Base-by-base conservation (phyloP, 2,797 vertebrate species). In the Lithobates pipiens region DNA sequence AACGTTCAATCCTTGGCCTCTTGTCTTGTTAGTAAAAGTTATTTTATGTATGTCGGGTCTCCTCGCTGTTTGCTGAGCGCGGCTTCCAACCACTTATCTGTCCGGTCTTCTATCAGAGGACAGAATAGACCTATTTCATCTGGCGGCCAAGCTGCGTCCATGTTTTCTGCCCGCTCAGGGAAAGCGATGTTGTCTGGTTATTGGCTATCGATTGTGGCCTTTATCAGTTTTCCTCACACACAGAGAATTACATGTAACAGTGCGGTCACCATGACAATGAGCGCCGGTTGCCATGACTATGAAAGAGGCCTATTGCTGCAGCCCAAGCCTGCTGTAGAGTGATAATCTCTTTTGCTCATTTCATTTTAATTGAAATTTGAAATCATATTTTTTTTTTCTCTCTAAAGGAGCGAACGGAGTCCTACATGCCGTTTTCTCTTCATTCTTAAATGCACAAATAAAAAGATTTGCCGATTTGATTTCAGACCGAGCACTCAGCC, bases 361-460 rank as follows among this genome's bases (percentile, higher is more conserved):
- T 95, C 89, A 91, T 93, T 95, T 95, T 95, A 96, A 96, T 96
- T 96, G 94, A 95, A 96, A 95, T 93, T 94, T 94, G 90, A 93
- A 95, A 93, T 94, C 89, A 92, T 93, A 93, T 94, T 93, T 92
- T 92, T 72, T 71, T 73, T 44, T 6, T 5, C 46, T 72, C 88
- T 88, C 85, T 78, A 86, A 94, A 91, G 88, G 91, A 94, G 93
- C 89, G 92, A 94, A 94, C 92, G 87, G 90, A 90, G 89, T 88
- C 88, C 73, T 80, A 18, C 65, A 39, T 67, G 15, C 57, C 71
- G 18, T 23, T 42, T 70, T 81, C 65, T 76, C 77, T 80, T 80
- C 44, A 75, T 77, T 73, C 80, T 61, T 57, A 69, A 86, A 67
- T 86, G 18, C 78, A 78, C 71, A 88, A 93, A 89, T 89, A 79